Evolutionary conservation across 2,888 invertebrate genomes (phyloP).

Genomic region (Tenthredo amoena): DNA sequence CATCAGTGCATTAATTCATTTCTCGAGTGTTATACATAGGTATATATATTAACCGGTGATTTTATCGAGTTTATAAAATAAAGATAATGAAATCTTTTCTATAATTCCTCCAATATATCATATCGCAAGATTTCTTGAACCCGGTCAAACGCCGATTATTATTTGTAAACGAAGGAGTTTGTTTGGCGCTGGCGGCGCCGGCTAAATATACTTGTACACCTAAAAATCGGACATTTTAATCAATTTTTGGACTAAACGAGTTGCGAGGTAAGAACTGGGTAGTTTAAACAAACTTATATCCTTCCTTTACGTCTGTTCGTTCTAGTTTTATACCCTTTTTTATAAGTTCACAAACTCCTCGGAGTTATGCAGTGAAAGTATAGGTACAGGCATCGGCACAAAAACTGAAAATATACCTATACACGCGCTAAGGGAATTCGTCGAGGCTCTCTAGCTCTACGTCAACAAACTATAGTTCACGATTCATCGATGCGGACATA

Average conservation of each 20-base stretch:
- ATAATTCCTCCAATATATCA: neutral
- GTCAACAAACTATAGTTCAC: slow-evolving; percentile 2
- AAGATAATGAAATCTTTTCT: neutral
- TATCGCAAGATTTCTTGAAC: neutral
- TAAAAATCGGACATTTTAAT: neutral
- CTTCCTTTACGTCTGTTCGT: neutral
- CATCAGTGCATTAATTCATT: neutral
- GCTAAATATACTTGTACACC: neutral
- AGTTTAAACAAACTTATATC: neutral
- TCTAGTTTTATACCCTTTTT: neutral
- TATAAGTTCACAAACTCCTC: neutral
- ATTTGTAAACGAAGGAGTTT: neutral
- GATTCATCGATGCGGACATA: slow-evolving; percentile 2
- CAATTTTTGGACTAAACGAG: neutral
- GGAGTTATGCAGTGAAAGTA: neutral
- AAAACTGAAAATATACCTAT: neutral
- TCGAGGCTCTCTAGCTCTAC: neutral
- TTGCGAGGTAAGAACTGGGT: neutral
- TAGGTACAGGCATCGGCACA: neutral
- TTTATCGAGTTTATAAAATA: neutral
- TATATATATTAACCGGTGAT: neutral
- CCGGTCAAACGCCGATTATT: neutral
- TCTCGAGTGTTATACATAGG: neutral
- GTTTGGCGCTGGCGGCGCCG: neutral
- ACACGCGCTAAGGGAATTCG: neutral